Conservation (phyloP, 2,888 invertebrate species). For the Monopis laevigella region DNA sequence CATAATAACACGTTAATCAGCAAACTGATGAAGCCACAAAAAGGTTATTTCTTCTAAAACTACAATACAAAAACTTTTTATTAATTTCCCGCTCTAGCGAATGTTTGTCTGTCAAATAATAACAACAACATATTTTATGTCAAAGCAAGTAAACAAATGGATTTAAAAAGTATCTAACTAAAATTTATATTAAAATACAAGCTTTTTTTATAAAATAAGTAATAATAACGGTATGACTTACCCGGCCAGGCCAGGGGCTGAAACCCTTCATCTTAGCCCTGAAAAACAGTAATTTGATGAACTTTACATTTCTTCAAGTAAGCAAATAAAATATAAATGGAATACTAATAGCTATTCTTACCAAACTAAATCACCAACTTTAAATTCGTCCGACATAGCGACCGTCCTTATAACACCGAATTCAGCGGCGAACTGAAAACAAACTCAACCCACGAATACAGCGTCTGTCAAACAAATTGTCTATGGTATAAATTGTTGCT, state of each 20-base stretch:
- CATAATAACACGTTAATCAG: too few relatives aligned
- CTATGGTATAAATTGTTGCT: conserved; percentile 6
- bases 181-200: neutral
- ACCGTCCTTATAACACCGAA: conserved; percentile 32
- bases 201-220: conserved; percentile 6
- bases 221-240: conserved; percentile 67
- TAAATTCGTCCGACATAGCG: conserved; percentile 51
- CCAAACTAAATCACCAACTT: conserved; percentile 67
- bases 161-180: neutral
- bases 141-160: neutral
- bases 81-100: conserved; percentile 3
- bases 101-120: conserved; percentile 8
- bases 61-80: too few relatives aligned
- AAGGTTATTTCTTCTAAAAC: too few relatives aligned
- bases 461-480: conserved; percentile 1
- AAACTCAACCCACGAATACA: conserved; percentile 4
- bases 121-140: conserved; percentile 1
- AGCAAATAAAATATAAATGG: conserved; percentile 2
- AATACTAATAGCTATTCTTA: conserved; percentile 30
- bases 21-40: too few relatives aligned
- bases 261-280: conserved; percentile 99
- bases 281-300: conserved; percentile 30
- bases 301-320: conserved; percentile 5
- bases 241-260: conserved; percentile 97
- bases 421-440: conserved; percentile 55